Percentiles rank a stretch among this genome's conserved stretches.
Evolutionary conservation across 2,888 invertebrate species (phyloP).

Genomic region (Bellardia pandia): DNA sequence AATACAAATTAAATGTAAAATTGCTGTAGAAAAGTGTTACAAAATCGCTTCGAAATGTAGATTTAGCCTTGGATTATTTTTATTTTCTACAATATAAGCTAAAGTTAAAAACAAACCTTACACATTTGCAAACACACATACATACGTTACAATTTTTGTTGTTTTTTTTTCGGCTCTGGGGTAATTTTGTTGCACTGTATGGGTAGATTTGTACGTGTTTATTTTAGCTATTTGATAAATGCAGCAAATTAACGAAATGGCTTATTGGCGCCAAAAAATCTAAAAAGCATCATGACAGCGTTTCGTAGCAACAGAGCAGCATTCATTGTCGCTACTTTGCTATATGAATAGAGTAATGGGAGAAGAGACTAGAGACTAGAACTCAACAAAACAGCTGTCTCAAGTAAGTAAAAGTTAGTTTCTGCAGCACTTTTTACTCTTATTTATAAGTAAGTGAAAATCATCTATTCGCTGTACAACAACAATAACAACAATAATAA

Average conservation of each 20-base stretch:
- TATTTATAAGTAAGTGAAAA: constrained; percentile 49
- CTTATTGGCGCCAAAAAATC: constrained; percentile 80
- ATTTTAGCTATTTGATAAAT: constrained; percentile 75
- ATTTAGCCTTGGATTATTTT: constrained; percentile 25
- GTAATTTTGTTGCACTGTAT: background rate
- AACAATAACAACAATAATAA: constrained; percentile 19
- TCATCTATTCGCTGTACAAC: constrained; percentile 43
- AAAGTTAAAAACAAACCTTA: background rate
- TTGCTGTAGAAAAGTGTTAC: constrained; percentile 73
- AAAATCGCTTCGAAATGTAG: constrained; percentile 21
- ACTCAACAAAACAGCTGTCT: constrained; percentile 57
- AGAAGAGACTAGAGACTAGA: constrained; percentile 26
- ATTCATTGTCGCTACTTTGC: constrained; percentile 21
- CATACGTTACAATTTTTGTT: constrained; percentile 12
- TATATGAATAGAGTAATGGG: background rate
- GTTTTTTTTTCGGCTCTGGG: background rate
- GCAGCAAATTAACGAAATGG: constrained; percentile 78
- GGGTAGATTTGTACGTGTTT: constrained; percentile 28
- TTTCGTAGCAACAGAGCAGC: constrained; percentile 48
- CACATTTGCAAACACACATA: constrained; percentile 28
- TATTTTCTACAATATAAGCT: constrained; percentile 1
- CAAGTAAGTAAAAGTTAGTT: constrained; percentile 61
- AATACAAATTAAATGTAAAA: constrained; percentile 72
- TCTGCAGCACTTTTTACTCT: constrained; percentile 35
- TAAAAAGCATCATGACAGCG: constrained; percentile 72